Evolutionary conservation across 2,888 invertebrate genomes (phyloP).

Genomic region (Lithophane socia): DNA sequence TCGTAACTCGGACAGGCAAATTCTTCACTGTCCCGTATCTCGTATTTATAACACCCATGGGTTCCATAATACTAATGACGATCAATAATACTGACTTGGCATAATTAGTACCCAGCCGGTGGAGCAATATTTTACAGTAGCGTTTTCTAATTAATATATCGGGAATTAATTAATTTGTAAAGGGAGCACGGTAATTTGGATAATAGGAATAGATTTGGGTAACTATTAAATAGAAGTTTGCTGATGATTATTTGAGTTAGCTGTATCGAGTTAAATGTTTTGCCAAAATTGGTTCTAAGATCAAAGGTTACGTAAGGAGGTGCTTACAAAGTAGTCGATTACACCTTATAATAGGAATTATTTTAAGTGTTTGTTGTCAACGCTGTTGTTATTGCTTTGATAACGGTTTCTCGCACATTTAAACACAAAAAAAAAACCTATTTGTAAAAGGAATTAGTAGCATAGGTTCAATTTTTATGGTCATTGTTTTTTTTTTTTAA

Average conservation of each 20-base stretch:
- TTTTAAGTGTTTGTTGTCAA: background rate
- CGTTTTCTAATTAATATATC: conserved; percentile 57
- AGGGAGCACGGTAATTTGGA: conserved; percentile 23
- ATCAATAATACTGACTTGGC: conserved; percentile 36
- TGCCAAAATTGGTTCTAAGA: conserved; percentile 6
- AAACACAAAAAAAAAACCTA: background rate
- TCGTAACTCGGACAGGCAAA: conserved; percentile 1
- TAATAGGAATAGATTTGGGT: conserved; percentile 42
- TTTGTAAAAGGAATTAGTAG: too few species aligned
- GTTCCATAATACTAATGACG: background rate
- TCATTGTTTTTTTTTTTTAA: conserved; percentile 1
- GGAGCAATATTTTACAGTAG: conserved; percentile 48
- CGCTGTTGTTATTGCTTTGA: conserved; percentile 8
- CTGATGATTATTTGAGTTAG: conserved; percentile 25
- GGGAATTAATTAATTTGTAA: conserved; percentile 55
- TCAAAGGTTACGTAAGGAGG: conserved; percentile 22
- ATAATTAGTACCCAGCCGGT: conserved; percentile 35
- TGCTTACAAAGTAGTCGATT: background rate
- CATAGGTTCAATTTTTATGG: too few species aligned
- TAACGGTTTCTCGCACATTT: background rate
- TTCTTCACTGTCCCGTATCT: conserved; percentile 32
- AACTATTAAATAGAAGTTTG: conserved; percentile 28
- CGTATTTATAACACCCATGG: conserved; percentile 40
- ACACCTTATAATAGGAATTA: background rate
- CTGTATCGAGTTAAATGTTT: conserved; percentile 27